Evolutionary conservation across 2,797 vertebrate genomes (phyloP).

Genomic region (Semaprochilodus insignis): DNA sequence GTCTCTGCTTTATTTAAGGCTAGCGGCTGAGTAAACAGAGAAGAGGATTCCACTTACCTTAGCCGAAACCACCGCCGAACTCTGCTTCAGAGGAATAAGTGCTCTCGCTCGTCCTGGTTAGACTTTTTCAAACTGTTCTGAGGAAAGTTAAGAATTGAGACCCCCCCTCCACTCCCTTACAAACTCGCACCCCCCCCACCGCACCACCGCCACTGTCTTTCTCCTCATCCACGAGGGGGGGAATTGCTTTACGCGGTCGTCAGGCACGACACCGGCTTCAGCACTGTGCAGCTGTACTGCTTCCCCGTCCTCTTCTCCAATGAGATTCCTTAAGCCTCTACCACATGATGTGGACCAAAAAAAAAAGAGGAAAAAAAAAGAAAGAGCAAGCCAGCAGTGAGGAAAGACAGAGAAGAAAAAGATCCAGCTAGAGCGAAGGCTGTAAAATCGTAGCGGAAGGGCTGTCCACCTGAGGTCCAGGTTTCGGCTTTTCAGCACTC

Average conservation of each 20-base stretch:
- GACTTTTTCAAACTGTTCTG: constrained; percentile 44
- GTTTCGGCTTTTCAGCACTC: constrained; percentile 76
- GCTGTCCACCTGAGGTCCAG: constrained; percentile 64
- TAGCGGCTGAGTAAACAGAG: constrained; percentile 2
- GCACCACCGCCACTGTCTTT: neutral
- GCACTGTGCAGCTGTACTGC: constrained; percentile 51
- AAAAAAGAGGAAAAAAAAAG: constrained; percentile 29
- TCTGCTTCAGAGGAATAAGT: constrained; percentile 24
- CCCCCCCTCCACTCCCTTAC: neutral
- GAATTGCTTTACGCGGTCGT: constrained; percentile 50
- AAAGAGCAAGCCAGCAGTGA: constrained; percentile 2
- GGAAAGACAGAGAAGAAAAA: constrained; percentile 41
- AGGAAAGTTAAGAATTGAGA: constrained; percentile 48
- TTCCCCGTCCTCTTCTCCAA: constrained; percentile 54
- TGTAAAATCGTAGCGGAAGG: constrained; percentile 45
- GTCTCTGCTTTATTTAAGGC: neutral
- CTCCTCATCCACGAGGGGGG: constrained; percentile 51
- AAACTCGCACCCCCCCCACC: neutral
- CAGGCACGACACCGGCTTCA: constrained; percentile 59
- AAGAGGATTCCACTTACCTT: constrained; percentile 48
- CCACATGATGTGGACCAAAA: constrained; percentile 51
- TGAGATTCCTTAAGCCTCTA: constrained; percentile 45
- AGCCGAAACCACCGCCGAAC: constrained; percentile 9
- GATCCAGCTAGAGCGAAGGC: constrained; percentile 64
- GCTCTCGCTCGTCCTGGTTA: constrained; percentile 31